Base-by-base conservation (phyloP, 2,888 invertebrate genomes). In the Cepaea hortensis region DNA sequence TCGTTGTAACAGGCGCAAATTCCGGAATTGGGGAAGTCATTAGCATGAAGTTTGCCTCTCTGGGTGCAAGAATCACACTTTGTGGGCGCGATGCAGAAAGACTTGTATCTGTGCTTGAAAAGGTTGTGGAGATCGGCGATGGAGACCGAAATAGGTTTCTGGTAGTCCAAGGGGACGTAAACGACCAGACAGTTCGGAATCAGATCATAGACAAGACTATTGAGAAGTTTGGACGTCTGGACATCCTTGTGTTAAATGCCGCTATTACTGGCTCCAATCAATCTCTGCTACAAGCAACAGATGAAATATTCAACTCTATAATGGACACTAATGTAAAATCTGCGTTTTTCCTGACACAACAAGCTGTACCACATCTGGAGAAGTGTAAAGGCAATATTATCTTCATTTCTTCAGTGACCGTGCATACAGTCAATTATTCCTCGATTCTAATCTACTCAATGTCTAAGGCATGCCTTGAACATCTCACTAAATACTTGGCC, bases 31-130 rank as follows among this genome's bases (percentile, higher is more conserved):
- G 79, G 18, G 61, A 79, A 65, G 79, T 48, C 5, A 75, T 72
- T 46, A 77, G 79, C 65, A 84, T 89, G 87, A 50, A 85, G 87
- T 76, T 90, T 85, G 48, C 88, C 55, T 6, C 62, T 5, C 79
- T 72, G 9, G 85, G 85, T 3, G 80, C 85, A 6, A 65, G 50
- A 3, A 77, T 84, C 35, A 84, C 77, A 2, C 48, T 84, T 18
- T 84, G 84, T 84, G 80, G 80, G 0, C 85, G 85, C 15, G 80
- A 85, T 65, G 72, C 18, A 48, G 65, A 70, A 18, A 48, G 80
- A 6, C 80, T 85, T 5, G 2, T 61, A 20, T 61, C 55, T 13
- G 80, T 85, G 0, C 15, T 72, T 50, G 80, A 85, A 3, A 4
- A 48, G 48, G 62, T 48, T 48, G 72, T 80, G 1, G 7, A 85